phyloP scores from a whole-genome alignment of 2,113 vertebrate genomes.

The Callorhinus ursinus region DNA sequence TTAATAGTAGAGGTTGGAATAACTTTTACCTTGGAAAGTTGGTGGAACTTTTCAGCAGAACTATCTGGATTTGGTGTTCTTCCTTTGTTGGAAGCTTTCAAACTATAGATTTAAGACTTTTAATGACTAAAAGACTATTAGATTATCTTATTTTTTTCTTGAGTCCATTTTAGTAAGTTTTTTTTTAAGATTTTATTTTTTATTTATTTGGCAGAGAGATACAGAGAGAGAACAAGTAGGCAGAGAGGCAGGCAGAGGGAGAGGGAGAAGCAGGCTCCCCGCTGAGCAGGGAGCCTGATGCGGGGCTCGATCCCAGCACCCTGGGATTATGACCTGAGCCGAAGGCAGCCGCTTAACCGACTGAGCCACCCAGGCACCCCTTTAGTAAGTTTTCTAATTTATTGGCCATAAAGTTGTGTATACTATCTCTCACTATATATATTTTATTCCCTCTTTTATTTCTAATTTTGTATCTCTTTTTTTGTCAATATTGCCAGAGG shows the following conservation, averaged over 20 bases:
- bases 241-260: no score
- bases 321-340: no score
- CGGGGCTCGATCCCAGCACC: no score
- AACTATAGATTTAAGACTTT: slow-evolving; percentile 5
- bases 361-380: no score
- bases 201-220: no score
- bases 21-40: not conserved
- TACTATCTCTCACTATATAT: not conserved
- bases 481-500: not conserved
- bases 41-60: slow-evolving; percentile 13
- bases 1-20: slow-evolving; percentile 2
- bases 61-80: not conserved
- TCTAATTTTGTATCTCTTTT: not conserved
- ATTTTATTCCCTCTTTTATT: not conserved
- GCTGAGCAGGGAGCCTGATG: no score
- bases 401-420: not conserved
- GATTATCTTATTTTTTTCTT: not conserved
- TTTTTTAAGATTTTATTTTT: not conserved
- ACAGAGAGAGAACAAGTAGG: no score
- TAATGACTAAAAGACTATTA: not conserved
- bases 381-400: slow-evolving; percentile 29
- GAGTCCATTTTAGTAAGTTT: not conserved
- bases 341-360: no score
- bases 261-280: no score
- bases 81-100: not conserved